Evolutionary conservation across 2,797 vertebrate species (phyloP).

Genomic region (Melanotaenia pygmaea): DNA sequence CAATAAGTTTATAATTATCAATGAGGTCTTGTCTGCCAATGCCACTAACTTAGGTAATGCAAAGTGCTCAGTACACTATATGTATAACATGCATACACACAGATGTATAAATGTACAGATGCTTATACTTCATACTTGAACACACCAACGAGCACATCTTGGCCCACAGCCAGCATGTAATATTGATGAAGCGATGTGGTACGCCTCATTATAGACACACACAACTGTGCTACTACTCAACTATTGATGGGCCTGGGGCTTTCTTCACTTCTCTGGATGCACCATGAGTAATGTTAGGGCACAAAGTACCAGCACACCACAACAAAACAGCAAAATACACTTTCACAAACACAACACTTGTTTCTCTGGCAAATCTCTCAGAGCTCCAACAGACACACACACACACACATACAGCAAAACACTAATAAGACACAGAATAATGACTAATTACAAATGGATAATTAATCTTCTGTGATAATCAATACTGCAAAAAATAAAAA

Average conservation of each 20-base stretch:
- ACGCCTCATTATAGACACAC: slow-evolving; percentile 83
- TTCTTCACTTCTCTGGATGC: slow-evolving; percentile 69
- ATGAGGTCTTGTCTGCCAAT: neutral
- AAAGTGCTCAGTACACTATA: slow-evolving; percentile 55
- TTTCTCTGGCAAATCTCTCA: slow-evolving; percentile 29
- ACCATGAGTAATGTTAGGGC: slow-evolving; percentile 67
- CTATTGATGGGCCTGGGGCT: slow-evolving; percentile 83
- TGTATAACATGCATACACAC: slow-evolving; percentile 41
- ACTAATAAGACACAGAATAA: neutral
- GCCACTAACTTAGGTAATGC: slow-evolving; percentile 16
- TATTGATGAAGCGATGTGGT: slow-evolving; percentile 84
- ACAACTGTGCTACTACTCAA: slow-evolving; percentile 78
- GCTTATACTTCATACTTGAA: slow-evolving; percentile 55
- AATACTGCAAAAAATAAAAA: slow-evolving; percentile 16
- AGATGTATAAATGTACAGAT: slow-evolving; percentile 12
- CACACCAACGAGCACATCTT: slow-evolving; percentile 57
- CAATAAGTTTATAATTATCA: neutral
- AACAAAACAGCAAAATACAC: slow-evolving; percentile 51
- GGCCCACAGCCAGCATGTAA: slow-evolving; percentile 78
- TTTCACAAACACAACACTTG: slow-evolving; percentile 26
- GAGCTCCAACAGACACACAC: slow-evolving; percentile 9
- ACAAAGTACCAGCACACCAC: slow-evolving; percentile 47
- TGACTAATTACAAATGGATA: slow-evolving; percentile 24
- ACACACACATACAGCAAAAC: slow-evolving; percentile 2
- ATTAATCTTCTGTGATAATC: slow-evolving; percentile 2